These are phyloP conservation scores for Notamacropus eugenii DNA, from an alignment of 2,797 vertebrate genomes.

Conservation along the genomic window DNA sequence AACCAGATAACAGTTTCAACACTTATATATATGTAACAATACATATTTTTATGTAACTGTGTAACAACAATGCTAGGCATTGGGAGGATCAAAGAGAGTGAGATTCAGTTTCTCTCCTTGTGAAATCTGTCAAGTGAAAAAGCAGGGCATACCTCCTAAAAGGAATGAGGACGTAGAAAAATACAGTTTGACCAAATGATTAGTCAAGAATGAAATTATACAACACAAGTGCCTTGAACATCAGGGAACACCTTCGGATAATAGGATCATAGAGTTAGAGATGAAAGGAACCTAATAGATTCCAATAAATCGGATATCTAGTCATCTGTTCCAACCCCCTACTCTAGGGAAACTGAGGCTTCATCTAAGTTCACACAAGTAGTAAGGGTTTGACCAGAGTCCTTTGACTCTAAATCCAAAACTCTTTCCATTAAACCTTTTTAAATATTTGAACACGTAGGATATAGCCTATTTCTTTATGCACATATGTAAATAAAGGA, in stretches of 20 bases:
- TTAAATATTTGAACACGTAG: neutral
- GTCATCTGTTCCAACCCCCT: neutral
- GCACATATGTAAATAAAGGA: neutral
- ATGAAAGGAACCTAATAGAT: neutral
- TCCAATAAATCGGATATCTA: neutral
- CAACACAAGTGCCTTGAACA: neutral
- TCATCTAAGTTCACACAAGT: neutral
- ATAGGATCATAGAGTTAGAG: neutral
- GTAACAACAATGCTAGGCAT: too few relatives aligned
- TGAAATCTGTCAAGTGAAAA: too few relatives aligned
- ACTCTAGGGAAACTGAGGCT: neutral
- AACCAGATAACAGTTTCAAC: too few relatives aligned
- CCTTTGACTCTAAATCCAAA: neutral
- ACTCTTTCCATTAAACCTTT: neutral
- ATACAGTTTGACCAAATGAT: too few relatives aligned
- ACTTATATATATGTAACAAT: too few relatives aligned
- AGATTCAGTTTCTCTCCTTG: too few relatives aligned
- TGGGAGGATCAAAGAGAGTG: too few relatives aligned
- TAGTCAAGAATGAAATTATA: neutral
- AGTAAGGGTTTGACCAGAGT: neutral
- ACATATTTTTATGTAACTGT: too few relatives aligned
- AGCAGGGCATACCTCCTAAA: too few relatives aligned
- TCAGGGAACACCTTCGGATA: too few relatives aligned
- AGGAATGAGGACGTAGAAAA: too few relatives aligned
- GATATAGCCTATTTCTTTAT: neutral